These are phyloP conservation scores for Sebastes schlegelii DNA, from an alignment of 2,113 vertebrate genomes.

Conservation along the genomic window DNA sequence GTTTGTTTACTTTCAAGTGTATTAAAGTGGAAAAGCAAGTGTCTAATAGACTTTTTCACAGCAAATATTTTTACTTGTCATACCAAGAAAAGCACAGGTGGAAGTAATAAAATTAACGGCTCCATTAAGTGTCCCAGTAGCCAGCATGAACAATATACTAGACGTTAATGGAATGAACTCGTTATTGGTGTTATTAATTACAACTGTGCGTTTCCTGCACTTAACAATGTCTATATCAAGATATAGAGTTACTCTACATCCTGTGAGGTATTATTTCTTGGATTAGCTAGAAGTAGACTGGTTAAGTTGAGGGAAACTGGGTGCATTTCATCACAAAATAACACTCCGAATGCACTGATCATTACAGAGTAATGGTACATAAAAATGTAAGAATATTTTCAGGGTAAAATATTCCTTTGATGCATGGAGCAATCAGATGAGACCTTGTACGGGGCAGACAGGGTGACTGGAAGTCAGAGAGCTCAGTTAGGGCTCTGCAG, in stretches of 20 bases:
- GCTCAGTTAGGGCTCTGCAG: constrained; percentile 25
- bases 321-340: constrained; percentile 23
- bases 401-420: constrained; percentile 50
- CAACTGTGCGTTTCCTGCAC: not conserved
- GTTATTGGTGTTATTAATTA: not conserved
- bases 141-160: not conserved
- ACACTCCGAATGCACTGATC: not conserved
- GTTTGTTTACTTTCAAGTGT: not conserved
- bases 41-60: not conserved
- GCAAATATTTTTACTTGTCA: not conserved
- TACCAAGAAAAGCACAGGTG: not conserved
- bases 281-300: not conserved
- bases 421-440: constrained; percentile 31
- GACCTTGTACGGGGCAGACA: constrained; percentile 24
- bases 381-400: constrained; percentile 41
- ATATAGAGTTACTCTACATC: not conserved
- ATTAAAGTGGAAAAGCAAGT: not conserved
- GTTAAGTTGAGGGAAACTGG: not conserved
- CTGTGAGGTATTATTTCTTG: not conserved
- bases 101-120: constrained; percentile 7
- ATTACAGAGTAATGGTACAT: constrained; percentile 43
- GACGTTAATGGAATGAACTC: not conserved
- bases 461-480: constrained; percentile 38
- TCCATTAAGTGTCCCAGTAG: not conserved
- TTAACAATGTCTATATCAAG: not conserved